These are phyloP conservation scores for Pyralis farinalis DNA, from an alignment of 2,888 invertebrate species.

Conservation along the genomic window DNA sequence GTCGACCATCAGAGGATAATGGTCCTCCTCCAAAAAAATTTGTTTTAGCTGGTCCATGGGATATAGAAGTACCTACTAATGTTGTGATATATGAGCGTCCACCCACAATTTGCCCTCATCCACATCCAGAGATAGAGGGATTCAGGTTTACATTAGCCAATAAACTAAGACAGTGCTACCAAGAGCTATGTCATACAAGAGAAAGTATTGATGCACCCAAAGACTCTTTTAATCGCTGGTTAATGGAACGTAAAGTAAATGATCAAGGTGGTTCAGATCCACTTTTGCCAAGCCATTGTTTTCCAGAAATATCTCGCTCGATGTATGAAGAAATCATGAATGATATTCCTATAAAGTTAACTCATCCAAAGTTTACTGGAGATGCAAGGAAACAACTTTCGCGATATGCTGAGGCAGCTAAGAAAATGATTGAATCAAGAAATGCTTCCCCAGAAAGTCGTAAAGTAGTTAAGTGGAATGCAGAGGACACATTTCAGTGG, in stretches of 20 bases:
- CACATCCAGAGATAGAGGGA: constrained; percentile 97
- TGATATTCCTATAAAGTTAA: constrained; percentile 97
- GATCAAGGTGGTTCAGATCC: constrained; percentile 94
- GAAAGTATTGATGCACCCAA: constrained; percentile 97
- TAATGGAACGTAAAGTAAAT: constrained; percentile 96
- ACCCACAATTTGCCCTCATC: constrained; percentile 92
- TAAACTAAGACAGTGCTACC: constrained; percentile 94
- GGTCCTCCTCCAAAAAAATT: constrained; percentile 93
- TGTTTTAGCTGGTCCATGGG: constrained; percentile 95
- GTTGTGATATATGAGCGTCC: constrained; percentile 93
- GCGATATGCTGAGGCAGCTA: constrained; percentile 97
- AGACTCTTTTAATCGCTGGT: constrained; percentile 97
- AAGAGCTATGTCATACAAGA: constrained; percentile 95
- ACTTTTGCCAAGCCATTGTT: constrained; percentile 94
- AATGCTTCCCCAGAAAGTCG: constrained; percentile 95
- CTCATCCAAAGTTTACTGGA: constrained; percentile 96
- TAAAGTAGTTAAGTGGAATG: constrained; percentile 99
- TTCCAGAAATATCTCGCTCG: constrained; percentile 94
- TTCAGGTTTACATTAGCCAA: constrained; percentile 89
- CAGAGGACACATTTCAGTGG: constrained; percentile 98
- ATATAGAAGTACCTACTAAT: constrained; percentile 95
- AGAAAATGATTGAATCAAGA: constrained; percentile 97
- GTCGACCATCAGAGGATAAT: constrained; percentile 89
- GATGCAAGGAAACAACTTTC: constrained; percentile 97
- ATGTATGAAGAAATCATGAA: constrained; percentile 99